These are phyloP conservation scores for Zootoca vivipara DNA, from an alignment of 2,113 vertebrate genomes.

Conservation along the genomic window DNA sequence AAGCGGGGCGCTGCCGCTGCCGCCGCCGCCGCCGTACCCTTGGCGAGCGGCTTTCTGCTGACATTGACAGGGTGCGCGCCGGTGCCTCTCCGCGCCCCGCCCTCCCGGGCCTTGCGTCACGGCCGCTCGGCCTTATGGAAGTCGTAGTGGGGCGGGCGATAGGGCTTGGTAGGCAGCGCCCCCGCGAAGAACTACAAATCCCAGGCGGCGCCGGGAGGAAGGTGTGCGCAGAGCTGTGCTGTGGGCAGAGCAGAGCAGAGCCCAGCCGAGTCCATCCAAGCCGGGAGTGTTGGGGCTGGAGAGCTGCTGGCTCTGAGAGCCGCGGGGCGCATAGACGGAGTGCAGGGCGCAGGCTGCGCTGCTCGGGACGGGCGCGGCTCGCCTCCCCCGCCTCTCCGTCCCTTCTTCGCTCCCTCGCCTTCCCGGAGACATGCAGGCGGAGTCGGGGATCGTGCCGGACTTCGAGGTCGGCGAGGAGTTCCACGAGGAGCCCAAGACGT, in stretches of 20 bases:
- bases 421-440: slow-evolving; percentile 84
- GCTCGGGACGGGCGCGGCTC: background rate
- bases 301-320: slow-evolving; percentile 61
- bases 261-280: slow-evolving; percentile 39
- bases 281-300: slow-evolving; percentile 27
- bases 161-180: background rate
- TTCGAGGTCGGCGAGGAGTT: slow-evolving; percentile 94
- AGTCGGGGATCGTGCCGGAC: slow-evolving; percentile 95
- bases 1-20: no score
- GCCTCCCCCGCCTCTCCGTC: background rate
- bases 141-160: slow-evolving; percentile 68
- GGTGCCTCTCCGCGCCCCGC: slow-evolving; percentile 2
- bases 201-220: slow-evolving; percentile 52
- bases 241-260: slow-evolving; percentile 27
- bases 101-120: background rate
- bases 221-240: slow-evolving; percentile 9
- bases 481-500: slow-evolving; percentile 94
- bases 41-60: slow-evolving; percentile 7
- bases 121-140: slow-evolving; percentile 65
- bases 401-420: background rate
- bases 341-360: background rate
- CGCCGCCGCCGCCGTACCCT: slow-evolving; percentile 3
- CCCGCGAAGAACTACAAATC: slow-evolving; percentile 60
- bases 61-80: slow-evolving; percentile 14
- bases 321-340: background rate